A percentile compares a stretch with the other conserved stretches of the same genome.
Evolutionary conservation across 2,888 invertebrate genomes (phyloP).

Genomic region (Miltochrista miniata): DNA sequence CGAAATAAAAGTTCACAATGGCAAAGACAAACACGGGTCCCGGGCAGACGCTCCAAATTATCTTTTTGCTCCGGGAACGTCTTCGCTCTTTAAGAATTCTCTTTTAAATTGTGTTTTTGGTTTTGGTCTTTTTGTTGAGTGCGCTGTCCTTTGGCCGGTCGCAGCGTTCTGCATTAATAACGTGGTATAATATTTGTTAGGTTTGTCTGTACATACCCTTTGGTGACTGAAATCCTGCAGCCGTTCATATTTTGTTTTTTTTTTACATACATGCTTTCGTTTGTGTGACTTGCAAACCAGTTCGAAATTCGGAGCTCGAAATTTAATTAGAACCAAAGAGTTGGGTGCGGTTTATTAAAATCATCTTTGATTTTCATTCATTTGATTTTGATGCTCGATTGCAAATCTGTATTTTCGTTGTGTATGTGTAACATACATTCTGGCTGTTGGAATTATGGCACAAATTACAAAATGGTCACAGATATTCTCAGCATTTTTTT

Average conservation of each 20-base stretch:
- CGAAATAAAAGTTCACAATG: constrained; percentile 79
- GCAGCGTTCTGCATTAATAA: constrained; percentile 70
- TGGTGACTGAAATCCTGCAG: constrained; percentile 30
- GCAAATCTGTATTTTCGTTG: too few species aligned
- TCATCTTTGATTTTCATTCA: too few species aligned
- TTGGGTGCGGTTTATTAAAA: too few species aligned
- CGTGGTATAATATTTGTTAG: constrained; percentile 51
- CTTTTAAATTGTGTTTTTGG: constrained; percentile 79
- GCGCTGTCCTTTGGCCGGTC: constrained; percentile 71
- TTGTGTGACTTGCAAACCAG: neutral
- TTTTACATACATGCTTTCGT: constrained; percentile 8
- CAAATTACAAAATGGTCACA: too few species aligned
- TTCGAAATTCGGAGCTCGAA: neutral
- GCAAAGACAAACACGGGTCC: constrained; percentile 78
- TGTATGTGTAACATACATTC: too few species aligned
- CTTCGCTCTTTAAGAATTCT: constrained; percentile 80
- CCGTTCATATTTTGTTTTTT: constrained; percentile 37
- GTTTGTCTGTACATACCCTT: constrained; percentile 28
- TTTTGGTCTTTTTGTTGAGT: constrained; percentile 70
- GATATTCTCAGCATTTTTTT: too few species aligned
- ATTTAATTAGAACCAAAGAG: too few species aligned
- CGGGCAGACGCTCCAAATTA: constrained; percentile 70
- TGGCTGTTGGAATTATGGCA: too few species aligned
- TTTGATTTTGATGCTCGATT: too few species aligned
- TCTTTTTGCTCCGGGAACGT: constrained; percentile 72